Base-by-base conservation (phyloP, 2,113 vertebrate genomes). In the Saccopteryx bilineata region DNA sequence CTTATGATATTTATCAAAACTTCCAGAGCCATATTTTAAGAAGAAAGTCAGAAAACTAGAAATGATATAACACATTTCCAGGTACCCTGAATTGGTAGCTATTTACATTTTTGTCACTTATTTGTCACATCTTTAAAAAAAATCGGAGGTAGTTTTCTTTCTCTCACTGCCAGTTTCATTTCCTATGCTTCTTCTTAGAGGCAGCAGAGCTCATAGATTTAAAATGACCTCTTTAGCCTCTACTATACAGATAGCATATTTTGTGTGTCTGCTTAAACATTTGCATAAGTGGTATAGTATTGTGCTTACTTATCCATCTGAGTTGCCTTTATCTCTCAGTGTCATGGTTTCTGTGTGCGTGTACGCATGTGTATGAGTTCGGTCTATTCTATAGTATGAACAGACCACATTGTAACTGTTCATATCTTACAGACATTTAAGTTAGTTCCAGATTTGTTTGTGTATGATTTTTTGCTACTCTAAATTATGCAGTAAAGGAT, bases 381-480 rank as follows among this genome's bases (percentile, higher is more conserved):
- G 28, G 12, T 52, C 39, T 81, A 21, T 46, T 60, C 31, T 48
- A 24, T 19, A 66, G 28, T 69, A 10, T 48, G 9, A 54, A 58
- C 5, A n/a, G 33, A 50, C 4, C n/a, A 15, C 1, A 31, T 50
- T 33, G 3, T 72, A 91, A 75, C 17, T n/a, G 17, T 58, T 82
- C 24, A 78, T 50, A 31, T 89, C 19, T 65, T 63, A 74, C 46
- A 6, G 2, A 2, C 21, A 68, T 72, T 63, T 79, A 84, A 31
- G 21, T 81, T 88, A 66, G 71, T 61, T 94, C 33, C 39, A 61
- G 4, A 91, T 91, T 74, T 33, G 5, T 66, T 79, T 92, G 58
- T 83, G 69, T 56, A 56, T 50, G 17, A 9, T 18, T 89, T 79
- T 90, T 71, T 63, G 63, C 26, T 63, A 79, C 54, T 87, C 66